Base-by-base conservation (phyloP, 1,140 invertebrate genomes). In the Dermatophagoides farinae region DNA sequence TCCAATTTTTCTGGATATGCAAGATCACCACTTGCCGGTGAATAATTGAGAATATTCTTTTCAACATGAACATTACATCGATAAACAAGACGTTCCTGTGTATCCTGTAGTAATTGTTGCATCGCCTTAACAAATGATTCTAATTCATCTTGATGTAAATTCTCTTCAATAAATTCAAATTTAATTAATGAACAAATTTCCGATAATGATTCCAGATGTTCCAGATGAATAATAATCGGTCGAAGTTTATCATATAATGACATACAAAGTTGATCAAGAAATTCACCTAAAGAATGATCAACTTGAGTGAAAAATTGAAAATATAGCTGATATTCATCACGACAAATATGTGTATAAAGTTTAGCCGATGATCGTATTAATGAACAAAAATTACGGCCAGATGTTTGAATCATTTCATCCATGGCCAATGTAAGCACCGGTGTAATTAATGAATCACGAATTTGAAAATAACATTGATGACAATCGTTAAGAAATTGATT, bases 1-100 rank as follows among this genome's bases (percentile, higher is more conserved):
- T 89, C 80, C 20, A 98, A 74, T 72, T 97, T 95, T 67, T 96
- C 86, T 0, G 95, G 95, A 76, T 98, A 98, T 0, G 90, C 90
- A 47, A 99, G 75, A 75, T 99, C 95, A 0, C 93, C 93, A 16
- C 85, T 79, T 16, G 88, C 89, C 11, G 93, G 87, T 64, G 83
- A 69, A 70, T 88, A 91, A 61, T 82, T 80, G 25, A 86, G 72
- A 65, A 98, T 89, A 73, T 98, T 93, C 1, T 84, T 82, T 60
- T 86, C 80, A 49, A 97, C 79, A 71, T 95, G 97, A 57, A 97
- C 80, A 75, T 96, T 86, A 1, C 90, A 87, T 51, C 93, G 77
- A 70, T 96, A 98, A 10, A 97, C 92, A 11, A 99, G 78, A 64
- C 95, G 74, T 70, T 98, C 95, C 70, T 97, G 91, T 11, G 90